Evolutionary conservation across 2,888 invertebrate species (phyloP).

Genomic region (Andrena flavipes): DNA sequence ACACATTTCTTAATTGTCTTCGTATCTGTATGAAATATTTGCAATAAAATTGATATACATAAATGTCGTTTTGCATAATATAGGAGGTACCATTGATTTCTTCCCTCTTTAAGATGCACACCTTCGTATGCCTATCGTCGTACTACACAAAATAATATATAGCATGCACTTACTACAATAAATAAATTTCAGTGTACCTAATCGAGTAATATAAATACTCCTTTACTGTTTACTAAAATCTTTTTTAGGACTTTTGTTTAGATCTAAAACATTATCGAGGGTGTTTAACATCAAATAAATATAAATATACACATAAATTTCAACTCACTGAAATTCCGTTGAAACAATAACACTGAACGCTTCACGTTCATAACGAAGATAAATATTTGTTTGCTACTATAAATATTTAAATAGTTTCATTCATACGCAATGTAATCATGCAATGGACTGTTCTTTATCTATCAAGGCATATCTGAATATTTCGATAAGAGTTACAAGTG

Average conservation of each 20-base stretch:
- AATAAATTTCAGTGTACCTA: constrained; percentile 22
- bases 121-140: background rate
- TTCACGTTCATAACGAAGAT: constrained; percentile 15
- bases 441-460: background rate
- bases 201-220: constrained; percentile 23
- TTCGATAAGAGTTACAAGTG: constrained; percentile 20
- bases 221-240: constrained; percentile 19
- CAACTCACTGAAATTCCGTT: constrained; percentile 12
- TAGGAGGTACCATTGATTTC: constrained; percentile 22
- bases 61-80: constrained; percentile 43
- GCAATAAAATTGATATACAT: constrained; percentile 62
- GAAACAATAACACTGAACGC: constrained; percentile 13
- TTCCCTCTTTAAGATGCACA: background rate
- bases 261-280: background rate
- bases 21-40: constrained; percentile 57
- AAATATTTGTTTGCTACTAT: constrained; percentile 9
- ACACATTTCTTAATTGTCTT: constrained; percentile 47
- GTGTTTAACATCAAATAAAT: constrained; percentile 3
- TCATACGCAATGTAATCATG: constrained; percentile 1
- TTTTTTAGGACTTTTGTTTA: constrained; percentile 14
- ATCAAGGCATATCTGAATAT: constrained; percentile 12
- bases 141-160: constrained; percentile 34
- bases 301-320: constrained; percentile 24
- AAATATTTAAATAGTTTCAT: constrained; percentile 21
- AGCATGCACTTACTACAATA: constrained; percentile 27